A percentile compares a stretch with the other conserved stretches of the same genome.
Conservation (phyloP, 2,888 invertebrate genomes). For the Biston betularia region DNA sequence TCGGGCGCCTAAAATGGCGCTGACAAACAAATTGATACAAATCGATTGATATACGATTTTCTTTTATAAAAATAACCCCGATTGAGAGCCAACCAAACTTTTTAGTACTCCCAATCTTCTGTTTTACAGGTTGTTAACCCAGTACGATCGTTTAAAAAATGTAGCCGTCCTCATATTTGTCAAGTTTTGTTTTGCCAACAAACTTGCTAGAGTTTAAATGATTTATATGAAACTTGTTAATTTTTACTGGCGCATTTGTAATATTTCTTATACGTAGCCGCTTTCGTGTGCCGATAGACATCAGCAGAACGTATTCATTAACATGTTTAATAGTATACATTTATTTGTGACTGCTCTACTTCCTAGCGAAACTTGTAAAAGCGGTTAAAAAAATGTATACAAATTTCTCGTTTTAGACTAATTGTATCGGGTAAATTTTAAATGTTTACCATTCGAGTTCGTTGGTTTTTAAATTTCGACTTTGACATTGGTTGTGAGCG, state of each 20-base stretch:
- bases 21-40: conserved; percentile 46
- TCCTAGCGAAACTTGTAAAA: conserved; percentile 28
- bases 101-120: conserved; percentile 36
- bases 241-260: conserved; percentile 15
- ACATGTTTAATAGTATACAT: conserved; percentile 33
- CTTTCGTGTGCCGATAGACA: conserved; percentile 35
- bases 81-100: conserved; percentile 41
- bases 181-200: conserved; percentile 19
- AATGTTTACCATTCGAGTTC: conserved; percentile 24
- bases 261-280: conserved; percentile 17
- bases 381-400: conserved; percentile 15
- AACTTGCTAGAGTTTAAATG: conserved; percentile 23
- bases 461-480: conserved; percentile 20
- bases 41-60: conserved; percentile 25
- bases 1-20: conserved; percentile 66
- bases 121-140: conserved; percentile 40
- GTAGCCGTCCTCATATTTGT: conserved; percentile 33
- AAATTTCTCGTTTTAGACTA: conserved; percentile 15
- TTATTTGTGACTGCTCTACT: conserved; percentile 34
- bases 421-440: conserved; percentile 17
- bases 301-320: conserved; percentile 36
- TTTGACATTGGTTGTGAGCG: conserved; percentile 28
- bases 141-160: conserved; percentile 31
- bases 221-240: conserved; percentile 30
- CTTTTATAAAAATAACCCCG: conserved; percentile 38